These are phyloP conservation scores for Amphimallon solstitiale DNA, from an alignment of 2,888 invertebrate species.

Conservation along the genomic window DNA sequence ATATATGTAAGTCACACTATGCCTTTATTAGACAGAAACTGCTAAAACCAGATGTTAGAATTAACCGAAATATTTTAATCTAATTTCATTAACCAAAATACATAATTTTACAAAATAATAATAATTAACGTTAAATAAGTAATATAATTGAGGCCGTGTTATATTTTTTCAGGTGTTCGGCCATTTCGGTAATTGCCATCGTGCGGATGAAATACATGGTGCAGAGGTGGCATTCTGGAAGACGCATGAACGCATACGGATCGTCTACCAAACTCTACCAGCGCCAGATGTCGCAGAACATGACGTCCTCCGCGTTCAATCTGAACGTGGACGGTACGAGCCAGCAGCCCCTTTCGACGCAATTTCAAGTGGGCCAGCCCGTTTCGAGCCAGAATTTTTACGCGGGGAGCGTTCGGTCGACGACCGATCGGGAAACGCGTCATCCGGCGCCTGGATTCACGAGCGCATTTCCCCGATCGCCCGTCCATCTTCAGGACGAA, in stretches of 20 bases:
- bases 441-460: background rate
- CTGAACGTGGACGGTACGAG: background rate
- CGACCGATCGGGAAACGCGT: background rate
- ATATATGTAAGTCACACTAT: no score
- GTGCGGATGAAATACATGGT: slow-evolving; percentile 75
- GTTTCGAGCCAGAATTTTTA: slow-evolving; percentile 58
- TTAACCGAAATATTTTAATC: no score
- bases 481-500: background rate
- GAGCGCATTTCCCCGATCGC: slow-evolving; percentile 9
- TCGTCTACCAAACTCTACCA: background rate
- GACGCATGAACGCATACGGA: slow-evolving; percentile 66
- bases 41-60: no score
- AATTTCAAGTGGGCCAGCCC: slow-evolving; percentile 59
- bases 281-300: background rate
- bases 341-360: slow-evolving; percentile 37
- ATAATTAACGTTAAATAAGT: no score
- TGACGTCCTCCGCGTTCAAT: background rate
- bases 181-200: slow-evolving; percentile 68
- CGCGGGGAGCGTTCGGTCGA: background rate
- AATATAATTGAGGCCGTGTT: no score
- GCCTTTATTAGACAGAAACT: no score
- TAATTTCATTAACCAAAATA: no score
- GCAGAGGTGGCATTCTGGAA: slow-evolving; percentile 71
- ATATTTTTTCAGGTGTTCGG: slow-evolving; percentile 68
- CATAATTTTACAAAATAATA: no score